Percentiles rank a stretch among this genome's conserved stretches.
Evolutionary conservation across 2,888 invertebrate genomes (phyloP).

Genomic region (Hyposoter didymator): DNA sequence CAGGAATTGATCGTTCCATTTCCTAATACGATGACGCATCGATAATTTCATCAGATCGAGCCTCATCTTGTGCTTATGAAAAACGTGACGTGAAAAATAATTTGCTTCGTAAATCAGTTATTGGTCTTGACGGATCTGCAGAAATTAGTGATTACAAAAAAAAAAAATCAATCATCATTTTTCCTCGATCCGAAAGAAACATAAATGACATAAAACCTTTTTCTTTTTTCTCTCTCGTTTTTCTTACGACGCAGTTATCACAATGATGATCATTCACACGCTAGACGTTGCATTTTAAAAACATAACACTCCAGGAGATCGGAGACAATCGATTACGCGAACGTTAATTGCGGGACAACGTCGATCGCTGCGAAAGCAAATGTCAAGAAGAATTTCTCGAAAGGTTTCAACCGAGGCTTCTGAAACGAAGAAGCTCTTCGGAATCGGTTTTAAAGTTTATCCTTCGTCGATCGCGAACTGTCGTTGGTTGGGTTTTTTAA

Average conservation of each 20-base stretch:
- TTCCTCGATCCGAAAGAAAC: neutral
- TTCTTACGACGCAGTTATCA: conserved; percentile 29
- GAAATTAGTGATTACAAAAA: neutral
- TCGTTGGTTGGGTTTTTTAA: too few relatives aligned
- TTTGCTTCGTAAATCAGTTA: neutral
- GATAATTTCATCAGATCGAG: neutral
- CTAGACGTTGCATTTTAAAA: conserved; percentile 15
- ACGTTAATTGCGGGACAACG: conserved; percentile 5
- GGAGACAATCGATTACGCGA: neutral
- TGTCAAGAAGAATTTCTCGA: neutral
- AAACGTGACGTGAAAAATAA: neutral
- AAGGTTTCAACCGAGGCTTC: neutral
- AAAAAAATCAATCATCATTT: neutral
- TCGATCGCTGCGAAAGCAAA: neutral
- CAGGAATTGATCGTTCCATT: conserved; percentile 17
- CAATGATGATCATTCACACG: neutral
- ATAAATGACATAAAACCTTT: neutral
- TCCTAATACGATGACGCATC: neutral
- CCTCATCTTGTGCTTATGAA: neutral
- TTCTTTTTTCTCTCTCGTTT: neutral
- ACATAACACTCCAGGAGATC: neutral
- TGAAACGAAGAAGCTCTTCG: neutral
- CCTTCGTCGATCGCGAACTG: neutral
- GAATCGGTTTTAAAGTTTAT: neutral
- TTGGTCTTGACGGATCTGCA: neutral